Evolutionary conservation across 2,797 vertebrate genomes (phyloP), one percentile per base, ranked within the genome.

Genomic region (Rhodeus uyekii): DNA sequence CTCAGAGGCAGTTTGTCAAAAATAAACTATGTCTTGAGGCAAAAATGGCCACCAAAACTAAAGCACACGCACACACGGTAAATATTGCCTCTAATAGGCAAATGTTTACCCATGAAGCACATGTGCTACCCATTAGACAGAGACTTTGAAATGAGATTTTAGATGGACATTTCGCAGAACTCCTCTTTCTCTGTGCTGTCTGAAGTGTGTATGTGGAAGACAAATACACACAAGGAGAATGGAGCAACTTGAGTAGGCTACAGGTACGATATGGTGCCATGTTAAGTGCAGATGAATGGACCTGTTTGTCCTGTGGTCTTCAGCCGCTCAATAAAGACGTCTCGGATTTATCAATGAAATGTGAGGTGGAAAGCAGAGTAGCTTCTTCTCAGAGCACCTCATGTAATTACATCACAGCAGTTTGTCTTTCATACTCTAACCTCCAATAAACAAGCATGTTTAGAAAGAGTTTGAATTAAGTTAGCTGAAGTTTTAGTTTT

Each of bases 291-390:
- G 29, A 60, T 19, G 74, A 71, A 78, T 38, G 9, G 58, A 68
- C 32, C 36, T 53, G 64, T 55, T 65, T 44, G 80, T 83, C 39
- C 80, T 61, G 73, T 50, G n/a, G 81, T 44, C 22, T 48, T 44
- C 19, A 78, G 84, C 84, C 48, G 71, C 84, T 79, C 22, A 13
- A 78, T 44, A 72, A 63, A 18, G 60, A 42, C 53, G 18, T 80
- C 24, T 68, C 14, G 7, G 16, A 81, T 74, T 74, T 50, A 74
- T 64, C 58, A 74, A 63, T 74, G 58, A 72, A 61, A 77, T 48
- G 42, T 29, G 16, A 44, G 38, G 42, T 60, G 32, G 53, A 64
- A 42, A 63, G 18, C 18, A 18, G 42, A 46, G 55, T 22, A 64
- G 42, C 27, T 63, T 46, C 34, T 42, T 42, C 16, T 42, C 38